Evolutionary conservation across 1,140 invertebrate genomes (phyloP).

Genomic region (Bombus picipes): DNA sequence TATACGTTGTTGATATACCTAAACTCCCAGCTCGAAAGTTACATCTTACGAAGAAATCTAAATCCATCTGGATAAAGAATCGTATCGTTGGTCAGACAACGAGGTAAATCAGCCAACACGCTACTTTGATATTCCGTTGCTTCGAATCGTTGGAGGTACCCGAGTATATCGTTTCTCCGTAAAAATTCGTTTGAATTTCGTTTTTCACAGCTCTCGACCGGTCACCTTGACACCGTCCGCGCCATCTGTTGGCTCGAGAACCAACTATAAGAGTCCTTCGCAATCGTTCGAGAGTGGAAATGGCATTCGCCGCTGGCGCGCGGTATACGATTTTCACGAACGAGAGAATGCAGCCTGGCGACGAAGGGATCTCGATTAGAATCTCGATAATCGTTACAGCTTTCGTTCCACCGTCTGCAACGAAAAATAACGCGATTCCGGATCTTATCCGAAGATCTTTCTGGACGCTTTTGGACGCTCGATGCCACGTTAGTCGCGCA

Average conservation of each 20-base stretch:
- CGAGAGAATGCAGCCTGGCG: slow-evolving; percentile 2
- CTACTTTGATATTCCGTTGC: background rate
- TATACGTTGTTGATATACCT: no score
- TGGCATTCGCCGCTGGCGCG: slow-evolving; percentile 23
- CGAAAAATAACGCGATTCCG: background rate
- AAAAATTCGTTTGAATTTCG: background rate
- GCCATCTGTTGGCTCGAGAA: slow-evolving; percentile 68
- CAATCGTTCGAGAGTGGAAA: slow-evolving; percentile 34
- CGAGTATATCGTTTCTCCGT: background rate
- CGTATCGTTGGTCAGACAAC: no score
- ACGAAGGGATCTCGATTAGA: background rate
- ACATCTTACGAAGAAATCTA: no score
- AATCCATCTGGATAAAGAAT: no score
- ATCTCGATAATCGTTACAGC: background rate
- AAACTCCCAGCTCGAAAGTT: no score
- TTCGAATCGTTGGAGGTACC: rapidly evolving
- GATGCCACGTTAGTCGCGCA: no score
- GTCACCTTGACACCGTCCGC: slow-evolving; percentile 57
- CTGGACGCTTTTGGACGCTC: no score
- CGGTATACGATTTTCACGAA: slow-evolving; percentile 12
- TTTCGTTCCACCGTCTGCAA: background rate
- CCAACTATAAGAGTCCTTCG: slow-evolving; percentile 49
- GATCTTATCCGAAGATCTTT: no score
- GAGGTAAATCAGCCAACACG: no score
- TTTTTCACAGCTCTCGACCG: background rate